Percentiles rank a stretch among this genome's conserved stretches.
These are phyloP conservation scores for Branchipolynoe longqiensis DNA, from an alignment of 2,888 invertebrate species.

Conservation along the genomic window DNA sequence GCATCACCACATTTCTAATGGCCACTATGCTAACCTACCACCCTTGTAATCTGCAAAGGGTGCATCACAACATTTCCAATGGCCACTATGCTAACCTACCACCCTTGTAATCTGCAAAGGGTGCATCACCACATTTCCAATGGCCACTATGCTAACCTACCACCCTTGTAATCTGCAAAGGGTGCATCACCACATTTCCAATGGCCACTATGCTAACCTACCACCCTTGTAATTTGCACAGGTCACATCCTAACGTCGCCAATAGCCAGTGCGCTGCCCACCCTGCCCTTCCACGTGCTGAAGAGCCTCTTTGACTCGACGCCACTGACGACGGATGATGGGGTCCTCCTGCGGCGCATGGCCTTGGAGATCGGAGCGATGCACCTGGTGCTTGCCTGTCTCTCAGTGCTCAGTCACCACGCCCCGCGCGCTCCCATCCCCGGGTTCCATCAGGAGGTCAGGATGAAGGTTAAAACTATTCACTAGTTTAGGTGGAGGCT, in stretches of 20 bases:
- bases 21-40: too few relatives aligned
- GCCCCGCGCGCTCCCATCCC: conserved; percentile 78
- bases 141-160: too few relatives aligned
- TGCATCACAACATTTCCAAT: too few relatives aligned
- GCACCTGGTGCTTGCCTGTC: conserved; percentile 91
- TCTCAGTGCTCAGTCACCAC: conserved; percentile 91
- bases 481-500: conserved; percentile 44
- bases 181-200: too few relatives aligned
- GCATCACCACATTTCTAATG: too few relatives aligned
- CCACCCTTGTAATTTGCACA: too few relatives aligned
- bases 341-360: conserved; percentile 88
- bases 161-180: too few relatives aligned
- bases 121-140: too few relatives aligned
- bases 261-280: conserved; percentile 86
- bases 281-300: conserved; percentile 89
- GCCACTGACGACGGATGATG: conserved; percentile 89
- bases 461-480: conserved; percentile 47
- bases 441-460: conserved; percentile 82
- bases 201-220: too few relatives aligned
- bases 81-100: too few relatives aligned
- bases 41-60: too few relatives aligned
- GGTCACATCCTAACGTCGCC: conserved; percentile 87
- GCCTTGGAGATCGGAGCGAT: conserved; percentile 92
- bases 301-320: conserved; percentile 88
- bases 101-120: too few relatives aligned